Percentiles rank a stretch among this genome's conserved stretches.
These are phyloP conservation scores for Pantherophis alleghaniensis DNA, from an alignment of 2,797 vertebrate species.

Conservation along the genomic window DNA sequence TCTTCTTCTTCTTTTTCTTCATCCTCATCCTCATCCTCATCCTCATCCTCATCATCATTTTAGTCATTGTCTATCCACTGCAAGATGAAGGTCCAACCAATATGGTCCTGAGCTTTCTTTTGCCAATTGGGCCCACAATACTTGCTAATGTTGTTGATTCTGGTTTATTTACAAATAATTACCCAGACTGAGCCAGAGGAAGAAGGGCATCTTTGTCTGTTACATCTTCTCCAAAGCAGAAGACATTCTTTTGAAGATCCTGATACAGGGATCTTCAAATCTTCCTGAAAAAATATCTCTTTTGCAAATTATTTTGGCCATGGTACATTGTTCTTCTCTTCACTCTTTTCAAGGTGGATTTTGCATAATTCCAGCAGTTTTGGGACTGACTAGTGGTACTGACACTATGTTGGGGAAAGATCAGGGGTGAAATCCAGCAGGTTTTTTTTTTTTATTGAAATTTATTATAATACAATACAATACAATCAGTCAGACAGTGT, in stretches of 20 bases:
- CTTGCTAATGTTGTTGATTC: not conserved
- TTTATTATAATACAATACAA: too few relatives aligned
- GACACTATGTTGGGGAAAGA: not conserved
- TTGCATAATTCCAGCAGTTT: not conserved
- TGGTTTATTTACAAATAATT: not conserved
- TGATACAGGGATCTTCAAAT: not conserved
- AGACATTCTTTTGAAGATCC: not conserved
- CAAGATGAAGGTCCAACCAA: not conserved
- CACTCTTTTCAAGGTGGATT: too few relatives aligned
- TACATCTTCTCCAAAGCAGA: not conserved
- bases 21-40: too few relatives aligned
- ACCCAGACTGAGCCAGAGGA: too few relatives aligned
- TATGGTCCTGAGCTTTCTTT: not conserved
- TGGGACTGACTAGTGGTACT: not conserved
- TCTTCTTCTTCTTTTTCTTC: too few relatives aligned
- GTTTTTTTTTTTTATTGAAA: too few relatives aligned
- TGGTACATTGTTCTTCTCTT: too few relatives aligned
- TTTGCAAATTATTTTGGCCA: not conserved
- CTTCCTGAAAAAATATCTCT: not conserved
- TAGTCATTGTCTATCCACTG: not conserved
- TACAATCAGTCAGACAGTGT: too few relatives aligned
- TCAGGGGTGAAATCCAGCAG: too few relatives aligned
- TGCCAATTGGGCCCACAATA: not conserved
- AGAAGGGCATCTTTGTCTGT: not conserved
- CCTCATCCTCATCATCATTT: too few relatives aligned